Base-by-base conservation (phyloP, 2,797 vertebrate genomes). In the Cottoperca gobio region DNA sequence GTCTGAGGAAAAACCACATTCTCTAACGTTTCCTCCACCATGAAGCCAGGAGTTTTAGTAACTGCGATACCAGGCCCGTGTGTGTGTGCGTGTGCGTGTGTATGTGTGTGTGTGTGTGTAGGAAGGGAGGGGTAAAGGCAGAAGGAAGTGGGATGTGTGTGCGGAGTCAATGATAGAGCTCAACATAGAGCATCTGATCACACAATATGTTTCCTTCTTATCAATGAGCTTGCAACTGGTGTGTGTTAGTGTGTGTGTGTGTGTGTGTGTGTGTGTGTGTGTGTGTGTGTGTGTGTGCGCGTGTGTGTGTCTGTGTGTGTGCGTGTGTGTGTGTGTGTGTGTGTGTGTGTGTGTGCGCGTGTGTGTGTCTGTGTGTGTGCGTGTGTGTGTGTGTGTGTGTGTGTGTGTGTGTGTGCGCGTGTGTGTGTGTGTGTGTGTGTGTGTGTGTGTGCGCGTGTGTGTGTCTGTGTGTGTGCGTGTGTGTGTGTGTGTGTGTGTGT, bases 131-230 rank as follows among this genome's bases (percentile, higher is more conserved):
- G n/a, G 40, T 26, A 61, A 53, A 23, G 43, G 17, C 7, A 52
- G 45, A 40, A 78, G 71, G 81, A 86, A 84, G 74, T 73, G 45
- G 40, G 19, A 40, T 40, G 66, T 37, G 16, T 69, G 65, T 73
- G 52, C 79, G 72, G 55, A 63, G 64, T 63, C 23, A 77, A 57
- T 68, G 80, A 88, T 86, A 78, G 48, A 75, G 67, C n/a, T n/a
- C n/a, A n/a, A n/a, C n/a, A n/a, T n/a, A n/a, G n/a, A n/a, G n/a
- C n/a, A n/a, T n/a, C n/a, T n/a, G n/a, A n/a, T n/a, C n/a, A n/a
- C n/a, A n/a, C n/a, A n/a, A n/a, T n/a, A n/a, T n/a, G n/a, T n/a
- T n/a, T n/a, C 17, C 55, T 45, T 74, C 43, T 76, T 57, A 86
- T 81, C 78, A 74, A 71, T 66, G 53, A 62, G 57, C 61, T 8